These are phyloP conservation scores for Hestina assimilis DNA, from an alignment of 1,140 invertebrate species.

Conservation along the genomic window DNA sequence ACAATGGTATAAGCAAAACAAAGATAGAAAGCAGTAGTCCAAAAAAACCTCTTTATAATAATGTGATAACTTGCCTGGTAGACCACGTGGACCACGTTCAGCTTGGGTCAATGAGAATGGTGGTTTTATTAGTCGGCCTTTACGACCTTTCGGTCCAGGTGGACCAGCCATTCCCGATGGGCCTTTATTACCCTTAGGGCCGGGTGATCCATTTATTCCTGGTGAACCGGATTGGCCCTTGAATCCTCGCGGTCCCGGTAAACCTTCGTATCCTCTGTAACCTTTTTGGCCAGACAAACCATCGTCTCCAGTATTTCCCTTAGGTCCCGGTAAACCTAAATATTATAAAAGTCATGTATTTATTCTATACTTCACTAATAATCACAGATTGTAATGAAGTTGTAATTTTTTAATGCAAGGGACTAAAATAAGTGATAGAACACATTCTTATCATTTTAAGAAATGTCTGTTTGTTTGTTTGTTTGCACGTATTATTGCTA, in stretches of 20 bases:
- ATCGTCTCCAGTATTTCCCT: slow-evolving; percentile 79
- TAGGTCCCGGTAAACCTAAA: slow-evolving; percentile 52
- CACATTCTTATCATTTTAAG: no score
- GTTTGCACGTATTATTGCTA: no score
- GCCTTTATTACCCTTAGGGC: slow-evolving; percentile 77
- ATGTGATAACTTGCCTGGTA: slow-evolving; percentile 56
- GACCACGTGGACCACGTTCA: slow-evolving; percentile 69
- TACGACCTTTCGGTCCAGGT: slow-evolving; percentile 72
- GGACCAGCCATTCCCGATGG: slow-evolving; percentile 76
- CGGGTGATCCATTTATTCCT: slow-evolving; percentile 81
- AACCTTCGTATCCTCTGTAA: slow-evolving; percentile 70
- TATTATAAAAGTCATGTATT: slow-evolving; percentile 19
- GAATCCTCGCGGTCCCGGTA: slow-evolving; percentile 71
- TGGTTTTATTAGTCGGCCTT: slow-evolving; percentile 54
- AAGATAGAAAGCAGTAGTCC: no score
- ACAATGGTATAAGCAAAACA: no score
- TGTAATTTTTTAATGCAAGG: no score
- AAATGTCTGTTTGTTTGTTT: no score
- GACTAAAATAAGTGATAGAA: no score
- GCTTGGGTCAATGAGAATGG: slow-evolving; percentile 40
- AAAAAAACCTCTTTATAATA: no score
- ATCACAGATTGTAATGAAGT: no score
- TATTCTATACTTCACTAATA: no score
- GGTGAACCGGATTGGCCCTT: slow-evolving; percentile 80
- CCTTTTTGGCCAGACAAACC: slow-evolving; percentile 64